Evolutionary conservation across 2,888 invertebrate genomes (phyloP).

Genomic region (Nineta flava): DNA sequence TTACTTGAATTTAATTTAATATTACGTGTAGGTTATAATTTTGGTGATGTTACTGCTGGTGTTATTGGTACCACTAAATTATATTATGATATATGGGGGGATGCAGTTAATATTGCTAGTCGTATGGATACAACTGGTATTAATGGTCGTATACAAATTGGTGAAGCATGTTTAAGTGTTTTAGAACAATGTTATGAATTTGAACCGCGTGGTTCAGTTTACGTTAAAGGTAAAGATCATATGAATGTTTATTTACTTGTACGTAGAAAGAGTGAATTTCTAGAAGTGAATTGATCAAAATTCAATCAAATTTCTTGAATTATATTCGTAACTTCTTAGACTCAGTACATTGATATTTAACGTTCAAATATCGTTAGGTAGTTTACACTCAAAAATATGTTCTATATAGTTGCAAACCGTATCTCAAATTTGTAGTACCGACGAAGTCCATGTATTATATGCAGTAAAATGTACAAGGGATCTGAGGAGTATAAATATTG

Average conservation of each 20-base stretch:
- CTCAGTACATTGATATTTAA: background rate
- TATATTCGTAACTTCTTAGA: background rate
- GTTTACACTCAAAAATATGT: no score
- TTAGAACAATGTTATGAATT: slow-evolving; percentile 66
- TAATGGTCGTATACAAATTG: slow-evolving; percentile 67
- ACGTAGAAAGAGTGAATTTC: slow-evolving; percentile 28
- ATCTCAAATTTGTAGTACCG: no score
- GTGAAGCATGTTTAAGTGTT: slow-evolving; percentile 54
- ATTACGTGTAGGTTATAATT: slow-evolving; percentile 76
- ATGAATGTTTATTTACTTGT: slow-evolving; percentile 78
- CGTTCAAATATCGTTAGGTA: background rate
- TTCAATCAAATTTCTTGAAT: background rate
- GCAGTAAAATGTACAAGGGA: no score
- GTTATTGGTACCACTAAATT: slow-evolving; percentile 92
- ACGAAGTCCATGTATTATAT: no score
- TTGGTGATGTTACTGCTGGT: slow-evolving; percentile 91
- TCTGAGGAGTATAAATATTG: no score
- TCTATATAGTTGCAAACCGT: no score
- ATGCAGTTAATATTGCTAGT: slow-evolving; percentile 93
- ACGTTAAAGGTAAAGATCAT: slow-evolving; percentile 91
- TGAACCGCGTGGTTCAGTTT: slow-evolving; percentile 83
- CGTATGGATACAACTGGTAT: slow-evolving; percentile 96
- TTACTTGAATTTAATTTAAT: slow-evolving; percentile 80
- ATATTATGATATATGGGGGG: slow-evolving; percentile 97
- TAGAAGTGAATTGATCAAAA: slow-evolving; percentile 2